Conservation (phyloP, 1,140 invertebrate genomes). For the Saxidomus purpurata region DNA sequence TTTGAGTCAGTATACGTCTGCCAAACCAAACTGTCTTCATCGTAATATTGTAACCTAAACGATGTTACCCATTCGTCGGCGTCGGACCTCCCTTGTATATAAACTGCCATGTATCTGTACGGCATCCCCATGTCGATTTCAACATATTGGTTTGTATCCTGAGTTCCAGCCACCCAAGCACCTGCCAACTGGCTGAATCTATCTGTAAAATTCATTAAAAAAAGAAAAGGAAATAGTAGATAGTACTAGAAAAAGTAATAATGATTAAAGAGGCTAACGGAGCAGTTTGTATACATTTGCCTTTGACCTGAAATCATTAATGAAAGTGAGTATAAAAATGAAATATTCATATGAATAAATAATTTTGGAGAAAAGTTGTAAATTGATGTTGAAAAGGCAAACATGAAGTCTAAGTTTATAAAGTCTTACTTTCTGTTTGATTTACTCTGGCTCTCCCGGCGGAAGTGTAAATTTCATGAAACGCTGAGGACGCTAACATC, state of each 20-base stretch:
- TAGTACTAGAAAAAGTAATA: too few species aligned
- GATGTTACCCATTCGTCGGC: slow-evolving; percentile 71
- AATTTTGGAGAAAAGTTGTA: too few species aligned
- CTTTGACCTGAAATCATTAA: too few species aligned
- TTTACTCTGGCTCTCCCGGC: slow-evolving; percentile 12
- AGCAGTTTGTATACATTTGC: too few species aligned
- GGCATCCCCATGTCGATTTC: slow-evolving; percentile 67
- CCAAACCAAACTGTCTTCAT: slow-evolving; percentile 50
- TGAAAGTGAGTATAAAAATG: too few species aligned
- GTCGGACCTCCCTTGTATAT: slow-evolving; percentile 72
- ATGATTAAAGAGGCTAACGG: too few species aligned
- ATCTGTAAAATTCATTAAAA: too few species aligned
- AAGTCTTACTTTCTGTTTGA: slow-evolving; percentile 47
- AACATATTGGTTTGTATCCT: slow-evolving; percentile 71
- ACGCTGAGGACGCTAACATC: slow-evolving; percentile 61
- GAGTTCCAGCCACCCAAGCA: slow-evolving; percentile 70
- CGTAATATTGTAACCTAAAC: slow-evolving; percentile 64
- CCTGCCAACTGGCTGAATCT: slow-evolving; percentile 59
- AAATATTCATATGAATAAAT: too few species aligned
- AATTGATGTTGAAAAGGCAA: too few species aligned
- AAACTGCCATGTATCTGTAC: slow-evolving; percentile 63
- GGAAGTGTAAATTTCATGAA: neutral
- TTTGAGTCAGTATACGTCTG: slow-evolving; percentile 35
- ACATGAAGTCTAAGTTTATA: too few species aligned
- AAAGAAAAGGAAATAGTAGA: too few species aligned